Evolutionary conservation across 23 tunicate genomes (phyloP), one percentile per base, ranked within the genome.

Genomic region (Ascidia mentula): DNA sequence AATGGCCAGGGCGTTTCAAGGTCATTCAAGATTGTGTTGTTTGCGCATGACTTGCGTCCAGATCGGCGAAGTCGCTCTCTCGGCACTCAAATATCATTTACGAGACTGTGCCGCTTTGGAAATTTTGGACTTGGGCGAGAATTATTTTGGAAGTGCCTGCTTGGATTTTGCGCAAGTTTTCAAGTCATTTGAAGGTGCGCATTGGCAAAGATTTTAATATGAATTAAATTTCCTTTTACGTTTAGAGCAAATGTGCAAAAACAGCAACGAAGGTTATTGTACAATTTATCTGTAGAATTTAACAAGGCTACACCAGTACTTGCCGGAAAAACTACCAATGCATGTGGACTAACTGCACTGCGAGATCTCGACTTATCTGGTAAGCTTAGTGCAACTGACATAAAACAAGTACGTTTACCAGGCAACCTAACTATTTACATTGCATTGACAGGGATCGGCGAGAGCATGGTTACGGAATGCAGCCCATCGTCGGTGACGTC

Each of bases 21-120:
- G 37, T 20, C 75, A 53, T 32, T 18, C 61, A 8, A 36, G 36
- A 15, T 18, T 90, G 28, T 60, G 46, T 61, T 53, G 34, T 31
- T 73, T 90, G 61, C 61, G 74, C n/a, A 46, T 90, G 45, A 46
- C 85, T 60, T 80, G 39, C 61, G 89, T 85, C 22, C 85, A 90
- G 40, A 84, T 90, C 77, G 86, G 86, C 24, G 35, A 69, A 37
- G 60, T 85, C 18, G 96, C 78, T 6, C 76, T 90, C 40, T 74
- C 88, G 1, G 79, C 96, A 0, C 72, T 90, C 15, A 77, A 82
- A 12, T 73, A 60, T 32, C 72, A 80, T 76, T 39, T 90, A 32
- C 32, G 77, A 5, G 34, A 61, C 22, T 76, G 83, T 31, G 15
- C 39, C 32, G 9, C 36, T 24, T 70, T 84, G 40, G 42, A 76